Conservation (phyloP, 2,888 invertebrate genomes). For the Drosophila percnosoma region DNA sequence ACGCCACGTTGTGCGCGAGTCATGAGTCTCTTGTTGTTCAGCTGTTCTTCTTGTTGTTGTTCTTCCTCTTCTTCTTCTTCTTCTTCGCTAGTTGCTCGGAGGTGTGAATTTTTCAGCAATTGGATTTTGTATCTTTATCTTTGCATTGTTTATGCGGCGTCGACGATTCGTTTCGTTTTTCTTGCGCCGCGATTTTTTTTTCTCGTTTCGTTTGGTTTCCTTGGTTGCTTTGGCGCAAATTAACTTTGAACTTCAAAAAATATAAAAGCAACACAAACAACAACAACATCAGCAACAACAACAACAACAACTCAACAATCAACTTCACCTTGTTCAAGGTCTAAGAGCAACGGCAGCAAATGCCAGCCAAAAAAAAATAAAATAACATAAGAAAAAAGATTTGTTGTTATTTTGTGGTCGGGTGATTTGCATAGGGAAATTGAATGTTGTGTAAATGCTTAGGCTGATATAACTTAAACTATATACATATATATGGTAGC, state of each 20-base stretch:
- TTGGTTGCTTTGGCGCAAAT: slow-evolving; percentile 59
- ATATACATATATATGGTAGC: neutral
- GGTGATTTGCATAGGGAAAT: slow-evolving; percentile 76
- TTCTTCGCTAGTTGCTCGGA: slow-evolving; percentile 21
- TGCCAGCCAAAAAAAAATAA: slow-evolving; percentile 32
- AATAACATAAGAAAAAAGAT: slow-evolving; percentile 31
- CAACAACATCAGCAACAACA: slow-evolving; percentile 26
- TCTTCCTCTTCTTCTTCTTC: neutral
- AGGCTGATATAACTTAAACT: neutral
- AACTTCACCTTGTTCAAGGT: slow-evolving; percentile 80
- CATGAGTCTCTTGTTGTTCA: slow-evolving; percentile 18
- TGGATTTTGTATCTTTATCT: slow-evolving; percentile 71
- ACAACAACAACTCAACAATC: slow-evolving; percentile 62
- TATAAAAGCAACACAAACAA: slow-evolving; percentile 22
- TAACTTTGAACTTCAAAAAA: slow-evolving; percentile 76
- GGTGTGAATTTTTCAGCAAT: slow-evolving; percentile 75
- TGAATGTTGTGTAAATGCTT: slow-evolving; percentile 60
- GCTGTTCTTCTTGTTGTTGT: neutral
- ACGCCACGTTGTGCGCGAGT: slow-evolving; percentile 60
- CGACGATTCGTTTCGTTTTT: slow-evolving; percentile 48
- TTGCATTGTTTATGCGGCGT: slow-evolving; percentile 66
- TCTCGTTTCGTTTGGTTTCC: slow-evolving; percentile 36
- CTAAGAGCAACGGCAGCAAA: slow-evolving; percentile 72
- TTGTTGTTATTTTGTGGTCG: slow-evolving; percentile 41
- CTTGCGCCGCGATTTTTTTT: slow-evolving; percentile 30